Conservation (phyloP, 2,888 invertebrate species). For the Caenorhabditis afra region DNA sequence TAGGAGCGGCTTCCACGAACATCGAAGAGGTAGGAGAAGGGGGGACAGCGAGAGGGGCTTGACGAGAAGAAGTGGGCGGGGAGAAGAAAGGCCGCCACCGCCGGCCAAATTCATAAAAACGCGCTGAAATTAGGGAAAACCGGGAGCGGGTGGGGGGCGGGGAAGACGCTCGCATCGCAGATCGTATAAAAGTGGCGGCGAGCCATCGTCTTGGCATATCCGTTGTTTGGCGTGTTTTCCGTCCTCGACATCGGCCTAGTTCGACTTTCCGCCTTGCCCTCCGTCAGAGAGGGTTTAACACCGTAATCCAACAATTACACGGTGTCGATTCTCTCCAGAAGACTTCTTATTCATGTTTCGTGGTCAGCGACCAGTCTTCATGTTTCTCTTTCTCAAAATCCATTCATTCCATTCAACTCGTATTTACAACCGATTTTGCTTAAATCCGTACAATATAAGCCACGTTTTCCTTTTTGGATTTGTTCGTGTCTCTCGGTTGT, state of each 20-base stretch:
- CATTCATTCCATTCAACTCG: constrained; percentile 5
- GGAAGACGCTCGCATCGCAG: constrained; percentile 48
- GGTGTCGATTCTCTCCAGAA: constrained; percentile 39
- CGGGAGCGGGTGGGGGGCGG: constrained; percentile 25
- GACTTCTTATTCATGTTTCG: constrained; percentile 30
- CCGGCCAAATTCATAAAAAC: constrained; percentile 54
- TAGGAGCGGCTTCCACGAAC: not conserved
- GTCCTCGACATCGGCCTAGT: constrained; percentile 10
- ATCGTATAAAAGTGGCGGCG: constrained; percentile 46
- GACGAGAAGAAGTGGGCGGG: constrained; percentile 21
- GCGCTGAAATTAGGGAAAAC: constrained; percentile 58
- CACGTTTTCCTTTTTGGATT: constrained; percentile 2
- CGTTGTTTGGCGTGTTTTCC: constrained; percentile 13
- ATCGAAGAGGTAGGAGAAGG: not conserved
- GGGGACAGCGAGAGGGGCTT: constrained; percentile 7
- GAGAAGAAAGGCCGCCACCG: constrained; percentile 36
- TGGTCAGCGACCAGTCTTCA: constrained; percentile 10
- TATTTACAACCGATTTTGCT: constrained; percentile 29
- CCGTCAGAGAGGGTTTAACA: constrained; percentile 50
- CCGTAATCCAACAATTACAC: constrained; percentile 63
- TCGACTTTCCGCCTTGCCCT: constrained; percentile 28
- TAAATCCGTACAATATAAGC: constrained; percentile 38
- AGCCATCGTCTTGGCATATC: constrained; percentile 44
- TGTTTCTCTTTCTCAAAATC: constrained; percentile 5
- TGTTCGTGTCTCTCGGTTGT: too few relatives aligned